phyloP scores from a whole-genome alignment of 1,140 invertebrate genomes.

The Drosophila arawakana region DNA sequence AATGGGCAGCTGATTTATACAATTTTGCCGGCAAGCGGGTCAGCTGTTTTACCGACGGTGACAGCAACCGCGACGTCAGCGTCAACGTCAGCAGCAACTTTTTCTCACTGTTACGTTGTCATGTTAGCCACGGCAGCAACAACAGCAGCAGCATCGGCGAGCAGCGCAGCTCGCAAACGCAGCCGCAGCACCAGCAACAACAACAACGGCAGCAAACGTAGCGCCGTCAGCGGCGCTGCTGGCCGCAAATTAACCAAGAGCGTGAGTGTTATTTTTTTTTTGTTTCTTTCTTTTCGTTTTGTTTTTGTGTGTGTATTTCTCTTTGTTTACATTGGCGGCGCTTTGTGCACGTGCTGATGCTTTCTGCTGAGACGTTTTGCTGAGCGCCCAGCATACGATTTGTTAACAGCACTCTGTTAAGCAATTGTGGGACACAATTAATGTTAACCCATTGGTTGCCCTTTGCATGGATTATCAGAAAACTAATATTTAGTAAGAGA shows the following conservation, averaged over 20 bases:
- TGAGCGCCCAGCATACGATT: constrained; percentile 63
- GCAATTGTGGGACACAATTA: constrained; percentile 32
- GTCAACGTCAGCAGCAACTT: constrained; percentile 35
- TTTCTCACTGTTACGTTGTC: constrained; percentile 45
- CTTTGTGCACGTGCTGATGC: constrained; percentile 67
- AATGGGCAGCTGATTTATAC: constrained; percentile 67
- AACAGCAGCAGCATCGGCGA: constrained; percentile 41
- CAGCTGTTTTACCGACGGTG: constrained; percentile 61
- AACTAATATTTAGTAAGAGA: constrained; percentile 21
- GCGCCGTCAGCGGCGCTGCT: constrained; percentile 57
- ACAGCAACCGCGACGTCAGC: constrained; percentile 33
- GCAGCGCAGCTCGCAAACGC: constrained; percentile 63
- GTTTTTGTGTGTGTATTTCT: constrained; percentile 40
- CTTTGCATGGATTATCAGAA: constrained; percentile 19
- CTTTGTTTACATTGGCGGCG: constrained; percentile 75
- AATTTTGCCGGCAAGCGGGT: constrained; percentile 74
- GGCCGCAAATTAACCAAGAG: constrained; percentile 76
- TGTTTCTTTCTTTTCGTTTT: constrained; percentile 37
- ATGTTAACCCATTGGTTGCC: constrained; percentile 51
- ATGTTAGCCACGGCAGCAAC: constrained; percentile 71
- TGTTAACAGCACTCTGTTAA: constrained; percentile 60
- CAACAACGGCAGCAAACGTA: constrained; percentile 64
- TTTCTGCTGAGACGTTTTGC: constrained; percentile 37
- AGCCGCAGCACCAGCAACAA: constrained; percentile 58
- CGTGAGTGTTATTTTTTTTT: constrained; percentile 64